Evolutionary conservation across 2,888 invertebrate genomes (phyloP).

Genomic region (Penaeus monodon): DNA sequence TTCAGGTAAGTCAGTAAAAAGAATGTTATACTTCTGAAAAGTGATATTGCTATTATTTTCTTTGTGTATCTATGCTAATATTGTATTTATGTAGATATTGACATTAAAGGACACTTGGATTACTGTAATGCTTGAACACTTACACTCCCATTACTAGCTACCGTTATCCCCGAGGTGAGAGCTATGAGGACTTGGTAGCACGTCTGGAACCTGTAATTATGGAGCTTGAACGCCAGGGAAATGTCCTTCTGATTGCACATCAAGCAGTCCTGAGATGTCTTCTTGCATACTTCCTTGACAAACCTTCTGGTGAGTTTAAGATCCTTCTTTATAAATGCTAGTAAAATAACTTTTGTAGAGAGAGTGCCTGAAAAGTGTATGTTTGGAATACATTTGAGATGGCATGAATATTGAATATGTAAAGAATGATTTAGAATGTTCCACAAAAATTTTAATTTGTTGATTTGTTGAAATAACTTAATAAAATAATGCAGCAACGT

Average conservation of each 20-base stretch:
- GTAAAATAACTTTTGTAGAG: not conserved
- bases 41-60: too few species aligned
- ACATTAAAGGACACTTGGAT: too few species aligned
- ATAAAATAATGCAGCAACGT: too few species aligned
- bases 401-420: too few species aligned
- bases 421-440: too few species aligned
- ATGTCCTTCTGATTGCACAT: slow-evolving; percentile 88
- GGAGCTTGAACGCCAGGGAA: slow-evolving; percentile 88
- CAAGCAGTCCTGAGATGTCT: slow-evolving; percentile 92
- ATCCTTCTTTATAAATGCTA: not conserved
- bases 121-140: too few species aligned
- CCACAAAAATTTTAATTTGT: too few species aligned
- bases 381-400: too few species aligned
- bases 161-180: slow-evolving; percentile 89
- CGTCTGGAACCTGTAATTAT: slow-evolving; percentile 91
- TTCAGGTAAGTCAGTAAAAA: slow-evolving; percentile 48
- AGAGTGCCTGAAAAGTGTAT: not conserved
- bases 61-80: too few species aligned
- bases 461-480: too few species aligned
- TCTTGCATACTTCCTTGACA: slow-evolving; percentile 91
- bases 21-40: not conserved
- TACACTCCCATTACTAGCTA: slow-evolving; percentile 39
- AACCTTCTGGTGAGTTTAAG: slow-evolving; percentile 78
- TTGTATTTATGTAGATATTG: too few species aligned
- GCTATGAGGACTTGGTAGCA: slow-evolving; percentile 92